Evolutionary conservation across 2,113 vertebrate species (phyloP).

Genomic region (Corydoras maculifer): DNA sequence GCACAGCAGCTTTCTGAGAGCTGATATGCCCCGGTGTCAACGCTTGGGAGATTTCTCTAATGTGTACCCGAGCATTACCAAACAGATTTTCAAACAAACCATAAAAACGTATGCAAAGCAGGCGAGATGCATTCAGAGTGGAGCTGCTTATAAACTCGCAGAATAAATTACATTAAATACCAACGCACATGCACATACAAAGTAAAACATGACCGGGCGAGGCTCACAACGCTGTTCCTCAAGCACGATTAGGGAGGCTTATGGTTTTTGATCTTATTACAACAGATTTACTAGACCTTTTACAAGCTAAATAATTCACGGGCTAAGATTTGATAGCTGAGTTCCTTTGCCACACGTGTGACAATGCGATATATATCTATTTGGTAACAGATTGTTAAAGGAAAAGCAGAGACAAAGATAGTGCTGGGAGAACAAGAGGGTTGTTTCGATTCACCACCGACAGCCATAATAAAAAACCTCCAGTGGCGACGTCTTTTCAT

Average conservation of each 20-base stretch:
- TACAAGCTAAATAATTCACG: conserved; percentile 66
- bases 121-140: conserved; percentile 26
- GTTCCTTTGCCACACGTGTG: conserved; percentile 60
- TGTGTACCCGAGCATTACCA: conserved; percentile 28
- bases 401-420: conserved; percentile 45
- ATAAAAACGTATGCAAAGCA: conserved; percentile 35
- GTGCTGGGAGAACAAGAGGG: conserved; percentile 53
- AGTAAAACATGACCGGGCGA: conserved; percentile 27
- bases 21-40: conserved; percentile 34
- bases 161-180: conserved; percentile 44
- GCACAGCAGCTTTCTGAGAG: conserved; percentile 29
- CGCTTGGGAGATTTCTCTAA: conserved; percentile 21
- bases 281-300: conserved; percentile 54
- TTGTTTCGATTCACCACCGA: conserved; percentile 50
- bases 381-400: conserved; percentile 27
- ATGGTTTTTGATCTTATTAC: conserved; percentile 40
- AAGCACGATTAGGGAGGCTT: conserved; percentile 35
- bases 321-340: conserved; percentile 54
- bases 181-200: conserved; percentile 5
- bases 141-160: conserved; percentile 55
- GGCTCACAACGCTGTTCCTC: conserved; percentile 34
- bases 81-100: conserved; percentile 32
- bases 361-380: conserved; percentile 66
- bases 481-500: conserved; percentile 60
- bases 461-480: conserved; percentile 57